Evolutionary conservation across 2,113 vertebrate genomes (phyloP), one percentile per base, ranked within the genome.

Genomic region (Neogobius melanostomus): DNA sequence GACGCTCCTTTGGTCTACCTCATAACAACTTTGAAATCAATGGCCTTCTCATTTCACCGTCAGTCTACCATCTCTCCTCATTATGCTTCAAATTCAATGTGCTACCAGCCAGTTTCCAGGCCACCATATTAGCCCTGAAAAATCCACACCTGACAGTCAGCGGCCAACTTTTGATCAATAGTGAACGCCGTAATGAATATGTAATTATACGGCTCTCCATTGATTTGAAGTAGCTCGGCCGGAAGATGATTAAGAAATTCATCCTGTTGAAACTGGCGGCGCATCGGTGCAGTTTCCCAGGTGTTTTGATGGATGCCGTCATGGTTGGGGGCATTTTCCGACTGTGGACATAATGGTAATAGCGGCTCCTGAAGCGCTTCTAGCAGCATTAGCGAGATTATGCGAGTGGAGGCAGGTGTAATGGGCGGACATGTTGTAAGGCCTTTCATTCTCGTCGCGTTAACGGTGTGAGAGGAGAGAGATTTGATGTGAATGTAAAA

Each of bases 31-130:
- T 43, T 43, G 6, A 6, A 15, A 43, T 60, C 57, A 8, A 43
- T 43, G 36, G 0, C 11, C 6, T 60, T 44, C 36, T 8, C 44
- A 44, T 7, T 61, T 61, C 15, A 7, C 12, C 14, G 28, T 5
- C 28, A 4, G 28, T 36, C 42, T 0, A 1, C 57, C 14, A 44
- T n/a, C 36, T 44, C 36, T 43, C 42, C 45, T 60, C 54, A 66
- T 75, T 80, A 60, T 81, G 82, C 80, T 84, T 79, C 74, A 67
- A 68, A 66, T 64, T 82, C 75, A 17, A 81, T 77, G 66, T 60
- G 66, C 64, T 60, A 76, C 73, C 70, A 64, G 65, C 45, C 15
- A 4, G 67, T 72, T 68, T 83, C 68, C 74, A 70, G 50, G 76
- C 60, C 69, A 42, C 43, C 1, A 14, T 75, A 14, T 67, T 53